Percentiles rank a stretch among this genome's conserved stretches.
phyloP scores from a whole-genome alignment of 35 echinoderm and acorn worm species.

The Acanthaster planci region DNA sequence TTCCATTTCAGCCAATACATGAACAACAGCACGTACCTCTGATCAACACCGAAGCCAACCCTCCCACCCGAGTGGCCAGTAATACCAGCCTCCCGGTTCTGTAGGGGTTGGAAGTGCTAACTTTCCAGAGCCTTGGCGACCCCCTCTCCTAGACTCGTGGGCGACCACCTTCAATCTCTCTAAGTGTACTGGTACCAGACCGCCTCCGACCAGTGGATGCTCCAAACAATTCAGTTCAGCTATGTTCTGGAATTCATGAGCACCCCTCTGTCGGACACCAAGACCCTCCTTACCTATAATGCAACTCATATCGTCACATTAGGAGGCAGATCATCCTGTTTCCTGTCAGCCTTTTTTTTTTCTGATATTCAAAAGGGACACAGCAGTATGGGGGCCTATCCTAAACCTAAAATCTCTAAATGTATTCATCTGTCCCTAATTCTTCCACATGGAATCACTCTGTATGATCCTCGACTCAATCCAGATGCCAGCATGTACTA shows the following conservation, averaged over 20 bases:
- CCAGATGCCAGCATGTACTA: neutral
- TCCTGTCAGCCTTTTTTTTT: constrained; percentile 18
- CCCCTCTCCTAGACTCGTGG: neutral
- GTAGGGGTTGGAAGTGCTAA: neutral
- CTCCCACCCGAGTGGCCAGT: neutral
- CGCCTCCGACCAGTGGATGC: neutral
- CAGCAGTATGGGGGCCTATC: neutral
- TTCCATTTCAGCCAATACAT: neutral
- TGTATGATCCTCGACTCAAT: constrained; percentile 14
- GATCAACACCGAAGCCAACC: neutral
- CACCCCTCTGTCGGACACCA: neutral
- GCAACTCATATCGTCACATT: neutral
- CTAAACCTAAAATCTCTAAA: constrained; percentile 50
- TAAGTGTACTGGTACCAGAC: neutral
- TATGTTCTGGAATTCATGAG: neutral
- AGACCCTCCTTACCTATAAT: neutral
- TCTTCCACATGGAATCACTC: constrained; percentile 54
- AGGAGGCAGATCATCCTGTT: neutral
- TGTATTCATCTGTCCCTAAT: constrained; percentile 21
- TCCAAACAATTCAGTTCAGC: neutral
- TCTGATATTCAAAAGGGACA: neutral
- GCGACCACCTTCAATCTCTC: neutral
- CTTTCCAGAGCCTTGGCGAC: neutral
- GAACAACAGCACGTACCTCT: neutral
- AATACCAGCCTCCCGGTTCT: neutral